A percentile compares a stretch with the other conserved stretches of the same genome.
phyloP scores from a whole-genome alignment of 2,113 vertebrate species.

The Catharus bicknelli region DNA sequence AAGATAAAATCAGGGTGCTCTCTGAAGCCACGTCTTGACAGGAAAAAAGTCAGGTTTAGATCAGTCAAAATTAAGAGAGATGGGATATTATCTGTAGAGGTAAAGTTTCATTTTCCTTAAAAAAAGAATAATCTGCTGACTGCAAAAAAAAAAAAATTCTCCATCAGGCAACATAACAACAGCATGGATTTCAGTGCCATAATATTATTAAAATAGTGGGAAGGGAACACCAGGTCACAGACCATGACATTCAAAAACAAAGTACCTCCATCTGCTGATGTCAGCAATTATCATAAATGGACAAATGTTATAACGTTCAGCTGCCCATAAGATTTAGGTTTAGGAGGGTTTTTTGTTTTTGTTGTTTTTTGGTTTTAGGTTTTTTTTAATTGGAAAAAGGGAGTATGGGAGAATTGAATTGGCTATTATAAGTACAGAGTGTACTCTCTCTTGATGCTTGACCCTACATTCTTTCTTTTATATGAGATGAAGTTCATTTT shows the following conservation, averaged over 20 bases:
- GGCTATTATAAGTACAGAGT: slow-evolving; percentile 40
- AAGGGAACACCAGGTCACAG: slow-evolving; percentile 28
- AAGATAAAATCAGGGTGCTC: not conserved
- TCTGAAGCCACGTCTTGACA: slow-evolving; percentile 11
- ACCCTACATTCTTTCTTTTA: slow-evolving; percentile 56
- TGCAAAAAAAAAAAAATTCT: not conserved
- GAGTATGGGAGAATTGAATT: not conserved
- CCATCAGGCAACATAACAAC: not conserved
- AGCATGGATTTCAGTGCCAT: not conserved
- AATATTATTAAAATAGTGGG: not conserved
- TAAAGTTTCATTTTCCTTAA: not conserved
- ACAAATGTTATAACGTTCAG: slow-evolving; percentile 18
- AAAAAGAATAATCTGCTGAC: not conserved
- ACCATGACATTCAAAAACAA: slow-evolving; percentile 1
- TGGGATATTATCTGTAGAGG: not conserved
- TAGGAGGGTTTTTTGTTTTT: not conserved
- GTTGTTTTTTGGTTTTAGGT: not conserved
- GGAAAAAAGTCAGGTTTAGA: not conserved
- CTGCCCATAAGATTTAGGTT: not conserved
- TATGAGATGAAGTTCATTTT: slow-evolving; percentile 55
- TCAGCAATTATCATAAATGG: not conserved
- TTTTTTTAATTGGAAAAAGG: not conserved
- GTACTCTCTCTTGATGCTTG: slow-evolving; percentile 43
- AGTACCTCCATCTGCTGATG: slow-evolving; percentile 28
- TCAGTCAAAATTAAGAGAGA: not conserved